Evolutionary conservation across 92 coral and sea anemone species (phyloP).

Genomic region (Desmophyllum pertusum): DNA sequence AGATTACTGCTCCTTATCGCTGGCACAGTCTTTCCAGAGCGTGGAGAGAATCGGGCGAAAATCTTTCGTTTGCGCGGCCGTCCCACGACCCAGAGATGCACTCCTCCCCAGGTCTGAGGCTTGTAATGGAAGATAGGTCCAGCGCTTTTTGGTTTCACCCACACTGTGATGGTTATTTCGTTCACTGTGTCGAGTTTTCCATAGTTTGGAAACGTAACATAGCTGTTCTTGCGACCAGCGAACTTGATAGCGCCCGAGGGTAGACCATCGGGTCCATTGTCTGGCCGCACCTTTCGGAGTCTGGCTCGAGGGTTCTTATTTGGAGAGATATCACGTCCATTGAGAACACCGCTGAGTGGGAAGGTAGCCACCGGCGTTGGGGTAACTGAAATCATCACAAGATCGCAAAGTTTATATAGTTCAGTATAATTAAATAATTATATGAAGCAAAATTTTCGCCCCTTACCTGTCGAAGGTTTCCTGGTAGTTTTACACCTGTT

Average conservation of each 20-base stretch:
- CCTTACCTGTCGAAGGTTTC: slow-evolving; percentile 27
- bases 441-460: no score
- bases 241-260: slow-evolving; percentile 73
- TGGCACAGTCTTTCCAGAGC: slow-evolving; percentile 43
- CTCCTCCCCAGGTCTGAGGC: slow-evolving; percentile 66
- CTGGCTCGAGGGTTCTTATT: slow-evolving; percentile 67
- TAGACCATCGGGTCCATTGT: slow-evolving; percentile 73
- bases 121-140: slow-evolving; percentile 78
- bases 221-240: slow-evolving; percentile 60
- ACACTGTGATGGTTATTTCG: slow-evolving; percentile 73
- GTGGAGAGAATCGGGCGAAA: slow-evolving; percentile 67
- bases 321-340: slow-evolving; percentile 67
- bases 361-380: slow-evolving; percentile 62
- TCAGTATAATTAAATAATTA: not conserved
- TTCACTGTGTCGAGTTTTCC: slow-evolving; percentile 63
- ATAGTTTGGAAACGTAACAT: slow-evolving; percentile 59
- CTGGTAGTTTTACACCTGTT: slow-evolving; percentile 8
- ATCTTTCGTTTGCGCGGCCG: slow-evolving; percentile 29
- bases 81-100: slow-evolving; percentile 69
- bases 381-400: slow-evolving; percentile 40
- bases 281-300: slow-evolving; percentile 56
- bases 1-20: slow-evolving; percentile 56
- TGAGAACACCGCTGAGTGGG: slow-evolving; percentile 60
- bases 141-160: slow-evolving; percentile 74
- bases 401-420: not conserved